These are phyloP conservation scores for Archivesica marissinica DNA, from an alignment of 1,140 invertebrate genomes.

Conservation along the genomic window DNA sequence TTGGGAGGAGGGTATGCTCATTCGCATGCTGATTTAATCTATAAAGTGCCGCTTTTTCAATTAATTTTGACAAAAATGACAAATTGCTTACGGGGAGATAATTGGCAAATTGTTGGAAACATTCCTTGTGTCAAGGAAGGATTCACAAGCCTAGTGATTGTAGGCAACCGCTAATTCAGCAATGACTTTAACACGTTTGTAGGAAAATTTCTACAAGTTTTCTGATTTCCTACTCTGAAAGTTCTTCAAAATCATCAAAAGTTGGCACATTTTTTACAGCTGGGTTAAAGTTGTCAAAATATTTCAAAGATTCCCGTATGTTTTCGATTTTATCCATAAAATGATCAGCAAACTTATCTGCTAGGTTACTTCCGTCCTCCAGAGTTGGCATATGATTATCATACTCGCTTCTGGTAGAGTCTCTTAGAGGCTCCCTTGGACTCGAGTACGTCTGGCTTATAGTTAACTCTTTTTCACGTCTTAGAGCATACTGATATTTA, in stretches of 20 bases:
- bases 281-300: slow-evolving; percentile 27
- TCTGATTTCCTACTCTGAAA: slow-evolving; percentile 44
- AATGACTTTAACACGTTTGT: slow-evolving; percentile 52
- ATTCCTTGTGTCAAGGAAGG: slow-evolving; percentile 22
- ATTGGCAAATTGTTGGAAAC: neutral
- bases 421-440: slow-evolving; percentile 28
- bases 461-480: slow-evolving; percentile 12
- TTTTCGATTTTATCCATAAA: slow-evolving; percentile 57
- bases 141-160: slow-evolving; percentile 31
- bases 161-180: slow-evolving; percentile 26
- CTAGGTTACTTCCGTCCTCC: slow-evolving; percentile 21
- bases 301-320: slow-evolving; percentile 42
- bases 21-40: slow-evolving; percentile 9
- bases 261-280: slow-evolving; percentile 18
- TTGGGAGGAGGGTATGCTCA: slow-evolving; percentile 2
- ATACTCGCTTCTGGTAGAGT: slow-evolving; percentile 43
- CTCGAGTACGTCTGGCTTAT: slow-evolving; percentile 30
- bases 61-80: slow-evolving; percentile 29
- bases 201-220: slow-evolving; percentile 28
- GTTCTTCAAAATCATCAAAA: slow-evolving; percentile 23
- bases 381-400: slow-evolving; percentile 47
- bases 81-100: slow-evolving; percentile 25
- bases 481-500: slow-evolving; percentile 37
- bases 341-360: slow-evolving; percentile 56
- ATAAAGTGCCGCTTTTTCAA: too few relatives aligned